A percentile compares a stretch with the other conserved stretches of the same genome.
Evolutionary conservation across 1,140 invertebrate genomes (phyloP).

Genomic region (Drosophila sp.): DNA sequence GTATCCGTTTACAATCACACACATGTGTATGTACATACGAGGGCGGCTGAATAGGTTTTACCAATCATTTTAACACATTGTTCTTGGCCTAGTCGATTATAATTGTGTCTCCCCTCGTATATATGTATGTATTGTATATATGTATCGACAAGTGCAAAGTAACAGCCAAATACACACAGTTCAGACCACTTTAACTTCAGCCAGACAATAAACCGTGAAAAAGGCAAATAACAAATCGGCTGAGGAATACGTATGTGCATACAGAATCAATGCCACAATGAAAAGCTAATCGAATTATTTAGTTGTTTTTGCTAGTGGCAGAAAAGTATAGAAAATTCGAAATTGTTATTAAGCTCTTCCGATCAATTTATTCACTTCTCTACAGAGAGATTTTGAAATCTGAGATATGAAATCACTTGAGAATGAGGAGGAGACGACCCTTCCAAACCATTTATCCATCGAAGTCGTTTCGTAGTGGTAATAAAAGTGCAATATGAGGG

Average conservation of each 20-base stretch:
- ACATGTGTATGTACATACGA: neutral
- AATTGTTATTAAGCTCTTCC: too few species aligned
- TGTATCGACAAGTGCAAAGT: slow-evolving; percentile 2
- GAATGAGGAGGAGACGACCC: too few species aligned
- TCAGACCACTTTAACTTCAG: slow-evolving; percentile 40
- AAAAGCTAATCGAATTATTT: slow-evolving; percentile 14
- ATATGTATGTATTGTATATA: too few species aligned
- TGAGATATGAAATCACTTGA: too few species aligned
- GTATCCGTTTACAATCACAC: neutral
- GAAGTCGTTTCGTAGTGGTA: slow-evolving; percentile 2
- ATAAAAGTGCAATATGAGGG: slow-evolving; percentile 42
- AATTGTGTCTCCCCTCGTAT: neutral
- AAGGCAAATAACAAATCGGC: neutral
- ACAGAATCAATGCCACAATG: slow-evolving; percentile 36
- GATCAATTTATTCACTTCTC: too few species aligned
- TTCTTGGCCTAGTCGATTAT: neutral
- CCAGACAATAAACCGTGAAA: slow-evolving; percentile 41
- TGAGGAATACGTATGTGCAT: neutral
- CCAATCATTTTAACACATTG: neutral
- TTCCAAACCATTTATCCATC: neutral
- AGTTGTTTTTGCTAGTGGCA: too few species aligned
- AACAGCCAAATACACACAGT: slow-evolving; percentile 19
- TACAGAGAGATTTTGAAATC: too few species aligned
- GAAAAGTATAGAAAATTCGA: too few species aligned
- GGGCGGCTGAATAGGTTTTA: neutral